Evolutionary conservation across 2,888 invertebrate species (phyloP).

Genomic region (Serripes groenlandicus): DNA sequence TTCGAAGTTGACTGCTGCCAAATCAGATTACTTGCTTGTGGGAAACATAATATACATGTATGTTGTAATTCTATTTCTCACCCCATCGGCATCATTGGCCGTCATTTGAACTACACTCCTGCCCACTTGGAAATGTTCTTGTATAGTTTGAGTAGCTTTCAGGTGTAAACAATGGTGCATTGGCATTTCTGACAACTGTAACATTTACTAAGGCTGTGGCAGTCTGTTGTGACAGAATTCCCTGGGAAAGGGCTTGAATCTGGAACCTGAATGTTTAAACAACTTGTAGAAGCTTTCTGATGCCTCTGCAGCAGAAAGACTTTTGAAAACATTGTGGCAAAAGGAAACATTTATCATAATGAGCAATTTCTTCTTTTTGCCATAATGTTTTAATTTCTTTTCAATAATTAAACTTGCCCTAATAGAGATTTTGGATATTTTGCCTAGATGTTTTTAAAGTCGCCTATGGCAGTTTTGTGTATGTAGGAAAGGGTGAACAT

Average conservation of each 20-base stretch:
- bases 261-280: conserved; percentile 68
- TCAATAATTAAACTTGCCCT: too few species aligned
- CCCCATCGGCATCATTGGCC: conserved; percentile 79
- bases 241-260: conserved; percentile 72
- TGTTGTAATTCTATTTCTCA: too few species aligned
- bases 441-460: too few species aligned
- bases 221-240: conserved; percentile 72
- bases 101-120: conserved; percentile 67
- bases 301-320: too few species aligned
- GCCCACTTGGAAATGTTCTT: conserved; percentile 73
- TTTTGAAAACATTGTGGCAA: conserved; percentile 8
- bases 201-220: conserved; percentile 79
- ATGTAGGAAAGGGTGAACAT: too few species aligned
- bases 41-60: too few species aligned
- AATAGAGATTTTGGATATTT: too few species aligned
- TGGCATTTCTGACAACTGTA: conserved; percentile 79
- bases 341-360: conserved; percentile 1
- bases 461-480: too few species aligned
- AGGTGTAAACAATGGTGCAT: conserved; percentile 76
- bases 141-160: conserved; percentile 68
- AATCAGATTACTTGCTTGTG: too few species aligned
- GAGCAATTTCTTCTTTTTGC: conserved; percentile 9
- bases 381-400: too few species aligned
- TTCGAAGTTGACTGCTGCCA: too few species aligned
- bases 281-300: too few species aligned